Evolutionary conservation across 2,888 invertebrate genomes (phyloP), one percentile per base, ranked within the genome.

Genomic region (Eupithecia centaureata): DNA sequence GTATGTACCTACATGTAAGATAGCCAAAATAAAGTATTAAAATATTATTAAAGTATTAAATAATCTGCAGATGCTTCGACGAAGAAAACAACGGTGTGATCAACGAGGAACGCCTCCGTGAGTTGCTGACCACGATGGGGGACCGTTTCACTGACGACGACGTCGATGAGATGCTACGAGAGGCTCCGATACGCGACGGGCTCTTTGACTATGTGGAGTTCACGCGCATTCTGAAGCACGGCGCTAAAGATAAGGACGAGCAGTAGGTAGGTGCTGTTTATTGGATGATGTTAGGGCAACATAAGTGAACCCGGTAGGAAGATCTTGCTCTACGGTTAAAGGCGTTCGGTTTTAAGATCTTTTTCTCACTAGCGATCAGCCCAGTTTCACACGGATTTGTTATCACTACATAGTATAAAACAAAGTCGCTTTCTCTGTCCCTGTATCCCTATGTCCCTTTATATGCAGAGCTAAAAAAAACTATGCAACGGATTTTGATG

Each of bases 151-250:
- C 97, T n/a, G 99, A 99, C 82, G 99, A 99, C 83, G 99, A 99
- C 89, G 99, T 99, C 0, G 99, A 99, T 87, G 99, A 99, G 89
- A 99, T 99, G 98, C 97, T 98, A 83, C 95, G 99, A 5, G 99
- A 99, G 90, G 99, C 99, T 35, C 99, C 99, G 4, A 99, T 99
- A 81, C 97, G 98, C 81, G 96, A 96, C 60, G 97, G 97, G 0
- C 95, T 98, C 86, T 99, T 99, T 86, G 98, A 99, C 92, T 99
- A 99, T 86, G 96, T 98, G 61, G 99, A 99, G 94, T 99, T 99
- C 87, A 99, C 99, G 38, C 96, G 99, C 84, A 99, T 99, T 84
- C 94, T 99, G 79, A 99, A 99, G 88, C 99, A 99, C 82, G 99
- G 99, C 60, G 99, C 99, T 82, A 99, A 99, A 92, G 99, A 99